These are phyloP conservation scores for Ctenoplectra terminalis DNA, from an alignment of 1,140 invertebrate species.

Conservation along the genomic window DNA sequence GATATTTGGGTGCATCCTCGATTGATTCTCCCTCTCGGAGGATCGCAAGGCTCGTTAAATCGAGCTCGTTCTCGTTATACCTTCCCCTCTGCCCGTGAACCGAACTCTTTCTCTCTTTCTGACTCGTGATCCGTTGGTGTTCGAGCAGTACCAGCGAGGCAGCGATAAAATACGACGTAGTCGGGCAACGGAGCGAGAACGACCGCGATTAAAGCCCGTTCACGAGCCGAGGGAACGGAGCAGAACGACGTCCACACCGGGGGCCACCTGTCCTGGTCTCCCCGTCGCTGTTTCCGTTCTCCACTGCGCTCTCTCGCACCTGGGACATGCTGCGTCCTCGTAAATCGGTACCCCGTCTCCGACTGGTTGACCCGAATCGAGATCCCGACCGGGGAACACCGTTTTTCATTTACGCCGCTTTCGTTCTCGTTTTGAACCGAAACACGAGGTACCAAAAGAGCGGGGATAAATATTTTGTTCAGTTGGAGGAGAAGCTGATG, in stretches of 20 bases:
- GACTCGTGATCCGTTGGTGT: not conserved
- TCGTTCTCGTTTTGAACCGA: slow-evolving; percentile 14
- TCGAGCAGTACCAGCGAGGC: not conserved
- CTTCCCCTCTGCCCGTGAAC: not conserved
- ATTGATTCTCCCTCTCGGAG: not conserved
- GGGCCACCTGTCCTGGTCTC: slow-evolving; percentile 53
- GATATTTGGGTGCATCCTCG: not conserved
- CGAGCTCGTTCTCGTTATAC: not conserved
- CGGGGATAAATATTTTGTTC: too few relatives aligned
- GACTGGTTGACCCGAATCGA: slow-evolving; percentile 52
- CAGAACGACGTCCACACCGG: slow-evolving; percentile 33
- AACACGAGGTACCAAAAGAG: too few relatives aligned
- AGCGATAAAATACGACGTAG: slow-evolving; percentile 45
- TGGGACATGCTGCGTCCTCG: slow-evolving; percentile 23
- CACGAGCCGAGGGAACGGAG: slow-evolving; percentile 38
- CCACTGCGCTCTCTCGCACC: slow-evolving; percentile 4
- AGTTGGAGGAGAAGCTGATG: too few relatives aligned
- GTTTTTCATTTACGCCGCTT: slow-evolving; percentile 38
- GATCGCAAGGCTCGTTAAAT: slow-evolving; percentile 46
- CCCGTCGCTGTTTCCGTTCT: slow-evolving; percentile 50
- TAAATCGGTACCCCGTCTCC: slow-evolving; percentile 45
- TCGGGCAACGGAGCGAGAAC: slow-evolving; percentile 41
- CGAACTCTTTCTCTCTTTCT: not conserved
- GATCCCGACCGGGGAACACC: slow-evolving; percentile 10
- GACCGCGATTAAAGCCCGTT: slow-evolving; percentile 57